A percentile compares a stretch with the other conserved stretches of the same genome.
Evolutionary conservation across 2,888 invertebrate species (phyloP).

Genomic region (Ethmia dodecea): DNA sequence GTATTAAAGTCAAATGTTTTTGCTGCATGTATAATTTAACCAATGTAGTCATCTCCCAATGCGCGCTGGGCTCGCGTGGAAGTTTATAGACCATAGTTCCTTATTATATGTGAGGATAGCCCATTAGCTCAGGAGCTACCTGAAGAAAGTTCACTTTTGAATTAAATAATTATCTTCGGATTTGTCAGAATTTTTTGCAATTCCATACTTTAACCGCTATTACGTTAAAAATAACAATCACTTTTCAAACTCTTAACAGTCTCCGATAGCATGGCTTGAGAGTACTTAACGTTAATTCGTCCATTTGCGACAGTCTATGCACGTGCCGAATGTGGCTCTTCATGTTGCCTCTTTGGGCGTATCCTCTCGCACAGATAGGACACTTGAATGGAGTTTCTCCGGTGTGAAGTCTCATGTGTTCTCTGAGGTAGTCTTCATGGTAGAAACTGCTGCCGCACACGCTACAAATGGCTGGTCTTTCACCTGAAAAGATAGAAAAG

Average conservation of each 20-base stretch:
- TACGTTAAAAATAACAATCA: no score
- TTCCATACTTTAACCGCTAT: no score
- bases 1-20: no score
- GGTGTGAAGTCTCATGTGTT: slow-evolving; percentile 68
- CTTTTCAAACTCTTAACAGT: slow-evolving; percentile 39
- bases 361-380: slow-evolving; percentile 64
- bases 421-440: slow-evolving; percentile 61
- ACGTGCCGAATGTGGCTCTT: slow-evolving; percentile 63
- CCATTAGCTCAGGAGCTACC: no score
- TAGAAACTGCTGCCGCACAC: slow-evolving; percentile 59
- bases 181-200: no score
- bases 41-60: no score
- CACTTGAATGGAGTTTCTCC: slow-evolving; percentile 72
- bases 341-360: slow-evolving; percentile 69
- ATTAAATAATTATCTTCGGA: no score
- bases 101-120: no score
- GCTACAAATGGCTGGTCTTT: slow-evolving; percentile 58
- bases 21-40: no score
- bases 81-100: no score
- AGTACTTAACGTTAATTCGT: slow-evolving; percentile 45
- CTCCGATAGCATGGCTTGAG: slow-evolving; percentile 62
- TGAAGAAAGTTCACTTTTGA: no score
- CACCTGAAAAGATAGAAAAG: slow-evolving; percentile 48
- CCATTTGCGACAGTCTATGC: slow-evolving; percentile 58
- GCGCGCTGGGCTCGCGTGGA: no score